phyloP scores from a whole-genome alignment of 2,888 invertebrate species.

The Trilocha varians region DNA sequence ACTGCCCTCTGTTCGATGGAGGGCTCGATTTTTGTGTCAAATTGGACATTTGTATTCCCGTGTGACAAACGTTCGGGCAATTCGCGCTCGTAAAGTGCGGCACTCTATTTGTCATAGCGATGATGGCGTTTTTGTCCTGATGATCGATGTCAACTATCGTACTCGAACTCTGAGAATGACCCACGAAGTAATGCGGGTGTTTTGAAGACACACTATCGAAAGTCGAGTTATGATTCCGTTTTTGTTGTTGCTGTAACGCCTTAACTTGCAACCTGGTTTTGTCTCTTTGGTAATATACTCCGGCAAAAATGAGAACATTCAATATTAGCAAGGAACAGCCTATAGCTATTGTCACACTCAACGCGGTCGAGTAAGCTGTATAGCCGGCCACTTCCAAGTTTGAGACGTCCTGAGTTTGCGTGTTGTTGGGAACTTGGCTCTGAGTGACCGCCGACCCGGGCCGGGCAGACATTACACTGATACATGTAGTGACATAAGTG shows the following conservation, averaged over 20 bases:
- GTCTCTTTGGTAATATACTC: slow-evolving; percentile 86
- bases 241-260: slow-evolving; percentile 80
- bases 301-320: slow-evolving; percentile 87
- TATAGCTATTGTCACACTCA: slow-evolving; percentile 85
- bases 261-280: slow-evolving; percentile 87
- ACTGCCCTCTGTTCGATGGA: slow-evolving; percentile 55
- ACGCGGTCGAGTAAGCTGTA: slow-evolving; percentile 82
- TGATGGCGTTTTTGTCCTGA: slow-evolving; percentile 76
- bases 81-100: slow-evolving; percentile 63
- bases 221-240: slow-evolving; percentile 72
- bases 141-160: slow-evolving; percentile 89
- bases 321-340: slow-evolving; percentile 86
- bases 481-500: slow-evolving; percentile 79
- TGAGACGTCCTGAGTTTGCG: slow-evolving; percentile 84
- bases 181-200: slow-evolving; percentile 85
- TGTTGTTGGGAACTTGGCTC: slow-evolving; percentile 67
- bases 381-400: slow-evolving; percentile 85
- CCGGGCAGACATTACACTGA: slow-evolving; percentile 80
- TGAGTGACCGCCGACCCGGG: slow-evolving; percentile 64
- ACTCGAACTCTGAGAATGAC: slow-evolving; percentile 84
- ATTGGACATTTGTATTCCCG: slow-evolving; percentile 73
- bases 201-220: slow-evolving; percentile 76
- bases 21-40: slow-evolving; percentile 60
- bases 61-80: slow-evolving; percentile 73
- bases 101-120: slow-evolving; percentile 64